Evolutionary conservation across 2,797 vertebrate species (phyloP), one percentile per base, ranked within the genome.

Genomic region (Halcyon smyrnensis): DNA sequence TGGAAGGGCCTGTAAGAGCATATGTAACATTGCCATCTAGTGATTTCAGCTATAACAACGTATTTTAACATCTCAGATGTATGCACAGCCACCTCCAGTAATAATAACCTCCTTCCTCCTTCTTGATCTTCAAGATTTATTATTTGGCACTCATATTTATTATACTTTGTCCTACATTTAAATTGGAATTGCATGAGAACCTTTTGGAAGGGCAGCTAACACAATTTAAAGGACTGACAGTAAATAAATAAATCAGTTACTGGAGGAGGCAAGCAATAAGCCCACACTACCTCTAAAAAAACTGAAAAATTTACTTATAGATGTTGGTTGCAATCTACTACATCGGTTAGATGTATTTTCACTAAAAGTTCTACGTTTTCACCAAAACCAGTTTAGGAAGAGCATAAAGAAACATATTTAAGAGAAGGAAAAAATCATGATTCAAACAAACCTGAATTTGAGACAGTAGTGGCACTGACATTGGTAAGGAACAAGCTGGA

Each of bases 11-110:
- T 23, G 8, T 32, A 69, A 70, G 91, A 82, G 32, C 7, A 6
- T 41, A 16, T 84, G 73, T 95, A 82, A 95, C 65, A 95, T 91
- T 96, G 94, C 96, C 96, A 97, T 90, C 96, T 96, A 96, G 91
- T 77, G 95, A 81, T 37, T 45, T 63, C 85, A 82, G 43, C 48
- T 32, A 25, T 39, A 84, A 75, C 56, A 67, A 78, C 6, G 2
- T 8, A 21, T 56, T 76, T 74, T 60, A 74, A 48, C 36, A 37
- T 56, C n/a, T 32, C 19, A 34, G 16, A 36, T 2, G 8, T 3
- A 13, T 1, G 2, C 45, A 18, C 24, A 53, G 6, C 7, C 43
- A 56, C 11, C 14, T 59, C 28, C 53, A 21, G 30, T 12, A 80
- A 80, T 30, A 79, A 32, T 13, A 64, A 64, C 11, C 8, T 68